A percentile compares a stretch with the other conserved stretches of the same genome.
These are phyloP conservation scores for Troilus luridus DNA, from an alignment of 2,888 invertebrate genomes.

Conservation along the genomic window DNA sequence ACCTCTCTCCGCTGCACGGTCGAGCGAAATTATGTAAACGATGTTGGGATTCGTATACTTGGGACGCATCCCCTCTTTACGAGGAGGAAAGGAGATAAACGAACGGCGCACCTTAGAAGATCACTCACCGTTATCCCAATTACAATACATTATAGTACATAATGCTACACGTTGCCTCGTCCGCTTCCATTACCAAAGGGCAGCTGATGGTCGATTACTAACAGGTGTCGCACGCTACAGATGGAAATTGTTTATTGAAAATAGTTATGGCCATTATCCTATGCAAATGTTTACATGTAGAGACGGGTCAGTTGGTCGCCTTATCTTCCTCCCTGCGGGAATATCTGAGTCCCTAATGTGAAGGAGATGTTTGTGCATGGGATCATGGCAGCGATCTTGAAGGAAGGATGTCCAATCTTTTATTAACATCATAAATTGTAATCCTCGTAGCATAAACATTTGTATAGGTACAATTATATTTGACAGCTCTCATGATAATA, in stretches of 20 bases:
- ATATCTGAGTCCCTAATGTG: constrained; percentile 10
- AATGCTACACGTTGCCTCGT: constrained; percentile 4
- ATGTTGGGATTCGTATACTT: not conserved
- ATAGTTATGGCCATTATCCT: constrained; percentile 23
- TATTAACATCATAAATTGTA: not conserved
- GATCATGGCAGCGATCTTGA: not conserved
- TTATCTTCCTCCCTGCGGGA: not conserved
- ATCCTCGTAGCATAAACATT: not conserved
- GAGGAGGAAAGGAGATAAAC: not conserved
- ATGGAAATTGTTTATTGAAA: constrained; percentile 38
- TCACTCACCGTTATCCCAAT: constrained; percentile 5
- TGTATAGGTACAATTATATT: not conserved
- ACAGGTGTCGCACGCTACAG: constrained; percentile 18
- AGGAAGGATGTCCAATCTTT: not conserved
- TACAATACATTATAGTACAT: not conserved
- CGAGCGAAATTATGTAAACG: not conserved
- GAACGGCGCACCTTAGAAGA: not conserved
- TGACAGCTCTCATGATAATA: not conserved
- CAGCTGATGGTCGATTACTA: constrained; percentile 25
- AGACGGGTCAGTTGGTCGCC: not conserved
- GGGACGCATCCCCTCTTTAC: not conserved
- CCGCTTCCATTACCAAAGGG: not conserved
- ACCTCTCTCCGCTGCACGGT: not conserved
- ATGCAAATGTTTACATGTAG: constrained; percentile 20
- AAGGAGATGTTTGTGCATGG: constrained; percentile 12